Percentiles rank a stretch among this genome's conserved stretches.
phyloP scores from a whole-genome alignment of 2,888 invertebrate genomes.

The Zhuqinia jingwanae region DNA sequence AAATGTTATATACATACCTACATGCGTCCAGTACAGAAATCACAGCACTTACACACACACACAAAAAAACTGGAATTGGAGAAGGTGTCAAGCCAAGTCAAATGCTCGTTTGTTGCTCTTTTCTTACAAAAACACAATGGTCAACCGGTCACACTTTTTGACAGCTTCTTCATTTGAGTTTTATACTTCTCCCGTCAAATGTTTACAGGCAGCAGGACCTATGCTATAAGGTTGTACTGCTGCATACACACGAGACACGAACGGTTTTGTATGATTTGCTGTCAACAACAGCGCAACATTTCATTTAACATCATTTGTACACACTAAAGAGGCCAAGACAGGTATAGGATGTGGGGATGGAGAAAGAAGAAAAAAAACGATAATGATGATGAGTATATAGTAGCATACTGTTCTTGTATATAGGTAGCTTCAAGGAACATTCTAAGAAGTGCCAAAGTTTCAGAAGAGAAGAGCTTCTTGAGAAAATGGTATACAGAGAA shows the following conservation, averaged over 20 bases:
- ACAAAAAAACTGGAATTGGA: not conserved
- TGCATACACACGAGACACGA: too few species aligned
- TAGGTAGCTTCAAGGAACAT: not conserved
- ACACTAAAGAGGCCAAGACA: slow-evolving; percentile 8
- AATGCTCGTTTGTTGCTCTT: not conserved
- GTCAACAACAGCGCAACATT: slow-evolving; percentile 55
- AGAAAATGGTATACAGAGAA: not conserved
- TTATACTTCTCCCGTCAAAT: not conserved
- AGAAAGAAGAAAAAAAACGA: not conserved
- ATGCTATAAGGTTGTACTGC: too few species aligned
- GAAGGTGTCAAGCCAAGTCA: slow-evolving; percentile 51
- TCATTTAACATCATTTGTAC: slow-evolving; percentile 31
- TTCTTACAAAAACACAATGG: not conserved
- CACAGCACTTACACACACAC: too few species aligned
- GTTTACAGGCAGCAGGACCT: not conserved
- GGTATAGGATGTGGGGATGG: not conserved
- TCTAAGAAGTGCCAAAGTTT: slow-evolving; percentile 10
- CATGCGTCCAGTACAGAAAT: not conserved
- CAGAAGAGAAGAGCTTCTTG: not conserved
- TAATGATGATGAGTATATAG: not conserved
- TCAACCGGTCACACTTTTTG: slow-evolving; percentile 8
- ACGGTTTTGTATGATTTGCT: slow-evolving; percentile 58
- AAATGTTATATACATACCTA: not conserved
- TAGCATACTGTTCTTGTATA: not conserved
- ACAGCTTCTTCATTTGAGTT: slow-evolving; percentile 34